A percentile compares a stretch with the other conserved stretches of the same genome.
phyloP scores from a whole-genome alignment of 2,888 invertebrate genomes.

The Lithosia quadra region DNA sequence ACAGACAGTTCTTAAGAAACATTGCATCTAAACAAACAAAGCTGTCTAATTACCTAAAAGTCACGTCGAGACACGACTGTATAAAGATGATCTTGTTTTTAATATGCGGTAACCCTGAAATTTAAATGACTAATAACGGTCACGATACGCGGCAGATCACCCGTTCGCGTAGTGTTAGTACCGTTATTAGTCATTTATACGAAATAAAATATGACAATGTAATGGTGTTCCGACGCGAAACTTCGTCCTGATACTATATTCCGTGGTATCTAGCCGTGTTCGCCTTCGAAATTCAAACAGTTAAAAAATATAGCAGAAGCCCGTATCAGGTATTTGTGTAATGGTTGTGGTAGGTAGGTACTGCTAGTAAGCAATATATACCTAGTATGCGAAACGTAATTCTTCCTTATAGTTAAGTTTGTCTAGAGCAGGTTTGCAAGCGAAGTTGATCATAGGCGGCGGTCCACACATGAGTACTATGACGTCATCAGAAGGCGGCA shows the following conservation, averaged over 20 bases:
- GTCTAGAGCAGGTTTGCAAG: conserved; percentile 96
- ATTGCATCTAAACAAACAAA: too few relatives aligned
- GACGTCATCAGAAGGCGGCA: conserved; percentile 92
- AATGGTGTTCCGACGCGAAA: background rate
- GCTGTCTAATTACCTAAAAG: too few relatives aligned
- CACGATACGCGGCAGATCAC: too few relatives aligned
- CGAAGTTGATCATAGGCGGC: conserved; percentile 98
- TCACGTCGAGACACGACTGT: too few relatives aligned
- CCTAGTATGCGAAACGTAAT: conserved; percentile 94
- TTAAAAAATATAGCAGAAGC: background rate
- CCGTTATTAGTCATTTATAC: too few relatives aligned
- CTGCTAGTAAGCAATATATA: background rate
- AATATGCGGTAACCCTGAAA: too few relatives aligned
- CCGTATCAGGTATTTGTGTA: background rate
- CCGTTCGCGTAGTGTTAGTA: too few relatives aligned
- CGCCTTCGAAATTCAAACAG: background rate
- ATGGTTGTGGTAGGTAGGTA: background rate
- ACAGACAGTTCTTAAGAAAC: too few relatives aligned
- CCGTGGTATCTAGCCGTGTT: too few relatives aligned
- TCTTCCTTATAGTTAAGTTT: conserved; percentile 94
- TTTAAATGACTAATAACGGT: too few relatives aligned
- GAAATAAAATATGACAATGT: too few relatives aligned
- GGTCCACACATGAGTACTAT: conserved; percentile 98
- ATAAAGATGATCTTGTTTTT: too few relatives aligned
- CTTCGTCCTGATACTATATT: background rate